Percentiles rank a stretch among this genome's conserved stretches.
Conservation (phyloP, 2,797 vertebrate genomes). For the Allobates femoralis region DNA sequence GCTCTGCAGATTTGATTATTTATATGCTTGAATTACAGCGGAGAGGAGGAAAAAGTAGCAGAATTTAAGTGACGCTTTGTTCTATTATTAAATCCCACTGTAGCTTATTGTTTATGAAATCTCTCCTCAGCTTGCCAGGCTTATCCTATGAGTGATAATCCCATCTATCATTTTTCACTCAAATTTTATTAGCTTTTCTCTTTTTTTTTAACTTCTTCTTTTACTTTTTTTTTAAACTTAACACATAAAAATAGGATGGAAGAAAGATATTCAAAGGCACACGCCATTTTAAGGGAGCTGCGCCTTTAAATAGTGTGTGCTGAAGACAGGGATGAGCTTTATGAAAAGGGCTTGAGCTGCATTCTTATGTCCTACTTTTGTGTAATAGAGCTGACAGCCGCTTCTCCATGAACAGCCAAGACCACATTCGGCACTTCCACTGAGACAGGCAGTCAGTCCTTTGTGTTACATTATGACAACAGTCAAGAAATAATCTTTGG, state of each 20-base stretch:
- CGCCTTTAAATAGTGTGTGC: slow-evolving; percentile 12
- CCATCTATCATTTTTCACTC: slow-evolving; percentile 50
- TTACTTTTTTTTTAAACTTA: slow-evolving; percentile 10
- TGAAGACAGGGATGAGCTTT: neutral
- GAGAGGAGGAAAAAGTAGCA: slow-evolving; percentile 33
- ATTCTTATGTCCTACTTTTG: slow-evolving; percentile 20
- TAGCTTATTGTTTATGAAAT: slow-evolving; percentile 53
- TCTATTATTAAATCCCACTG: slow-evolving; percentile 48
- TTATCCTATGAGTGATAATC: slow-evolving; percentile 50
- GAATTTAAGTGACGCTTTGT: slow-evolving; percentile 53
- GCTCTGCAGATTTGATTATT: slow-evolving; percentile 50
- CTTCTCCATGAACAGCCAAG: slow-evolving; percentile 9
- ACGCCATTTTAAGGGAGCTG: slow-evolving; percentile 1
- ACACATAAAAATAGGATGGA: slow-evolving; percentile 16
- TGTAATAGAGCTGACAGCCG: slow-evolving; percentile 14
- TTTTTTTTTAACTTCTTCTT: neutral
- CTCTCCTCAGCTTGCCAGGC: slow-evolving; percentile 17
- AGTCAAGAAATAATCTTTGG: slow-evolving; percentile 13
- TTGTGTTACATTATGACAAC: slow-evolving; percentile 20
- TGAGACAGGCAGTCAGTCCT: neutral
- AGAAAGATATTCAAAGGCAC: neutral
- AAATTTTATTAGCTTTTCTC: slow-evolving; percentile 41
- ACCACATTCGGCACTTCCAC: slow-evolving; percentile 8
- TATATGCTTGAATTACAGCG: slow-evolving; percentile 50
- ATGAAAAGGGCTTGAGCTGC: slow-evolving; percentile 6